Evolutionary conservation across 2,888 invertebrate species (phyloP).

Genomic region (Tiphia femorata): DNA sequence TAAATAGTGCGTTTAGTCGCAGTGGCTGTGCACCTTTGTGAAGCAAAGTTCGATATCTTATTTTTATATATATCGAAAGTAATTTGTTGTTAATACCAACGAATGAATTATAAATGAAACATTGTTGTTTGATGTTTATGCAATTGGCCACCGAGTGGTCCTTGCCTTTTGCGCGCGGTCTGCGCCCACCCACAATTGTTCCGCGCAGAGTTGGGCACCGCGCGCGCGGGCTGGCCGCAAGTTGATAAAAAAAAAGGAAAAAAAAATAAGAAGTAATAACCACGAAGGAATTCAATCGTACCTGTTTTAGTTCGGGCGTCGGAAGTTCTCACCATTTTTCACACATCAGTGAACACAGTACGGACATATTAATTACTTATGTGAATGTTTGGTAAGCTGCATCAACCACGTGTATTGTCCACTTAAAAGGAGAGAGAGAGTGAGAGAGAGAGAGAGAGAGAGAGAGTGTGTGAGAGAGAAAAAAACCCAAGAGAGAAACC

Average conservation of each 20-base stretch:
- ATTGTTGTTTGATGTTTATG: constrained; percentile 65
- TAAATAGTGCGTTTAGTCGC: constrained; percentile 62
- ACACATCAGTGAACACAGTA: constrained; percentile 42
- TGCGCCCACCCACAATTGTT: no score
- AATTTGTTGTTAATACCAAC: constrained; percentile 63
- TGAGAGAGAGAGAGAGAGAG: no score
- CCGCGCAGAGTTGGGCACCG: no score
- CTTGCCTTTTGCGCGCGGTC: constrained; percentile 49
- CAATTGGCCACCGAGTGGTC: constrained; percentile 65
- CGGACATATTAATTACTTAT: constrained; percentile 43
- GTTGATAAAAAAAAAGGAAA: no score
- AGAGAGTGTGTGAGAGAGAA: no score
- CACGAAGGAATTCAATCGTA: constrained; percentile 51
- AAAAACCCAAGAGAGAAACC: no score
- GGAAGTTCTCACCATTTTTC: constrained; percentile 48
- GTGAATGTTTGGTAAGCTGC: constrained; percentile 42
- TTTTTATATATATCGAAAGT: constrained; percentile 64
- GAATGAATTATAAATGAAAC: constrained; percentile 55
- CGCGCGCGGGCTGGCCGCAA: constrained; percentile 51
- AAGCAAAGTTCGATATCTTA: constrained; percentile 67
- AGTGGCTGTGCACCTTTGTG: constrained; percentile 68
- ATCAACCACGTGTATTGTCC: constrained; percentile 29
- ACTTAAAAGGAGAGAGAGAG: no score
- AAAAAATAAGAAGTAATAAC: no score
- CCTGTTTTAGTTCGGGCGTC: constrained; percentile 55